A percentile compares a stretch with the other conserved stretches of the same genome.
These are phyloP conservation scores for Staurois parvus DNA, from an alignment of 2,797 vertebrate species.

Conservation along the genomic window DNA sequence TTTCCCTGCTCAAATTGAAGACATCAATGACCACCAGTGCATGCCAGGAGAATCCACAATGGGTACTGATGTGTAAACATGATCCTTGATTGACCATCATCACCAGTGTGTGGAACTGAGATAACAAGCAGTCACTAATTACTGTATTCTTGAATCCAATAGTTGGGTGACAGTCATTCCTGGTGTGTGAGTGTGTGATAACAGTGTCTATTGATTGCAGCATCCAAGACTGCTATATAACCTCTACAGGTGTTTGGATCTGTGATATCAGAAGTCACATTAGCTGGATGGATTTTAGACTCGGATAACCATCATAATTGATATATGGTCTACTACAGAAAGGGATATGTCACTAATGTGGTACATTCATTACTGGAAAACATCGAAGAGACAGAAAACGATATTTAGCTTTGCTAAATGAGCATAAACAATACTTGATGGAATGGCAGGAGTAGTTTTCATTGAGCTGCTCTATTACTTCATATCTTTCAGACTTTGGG, in stretches of 20 bases:
- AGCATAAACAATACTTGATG: too few relatives aligned
- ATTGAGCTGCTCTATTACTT: too few relatives aligned
- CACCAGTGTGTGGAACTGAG: neutral
- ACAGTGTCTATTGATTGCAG: conserved; percentile 23
- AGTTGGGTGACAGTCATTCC: conserved; percentile 19
- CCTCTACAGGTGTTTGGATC: conserved; percentile 29
- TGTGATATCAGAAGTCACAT: conserved; percentile 5
- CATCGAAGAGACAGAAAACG: neutral
- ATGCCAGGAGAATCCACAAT: neutral
- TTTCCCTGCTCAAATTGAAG: too few relatives aligned
- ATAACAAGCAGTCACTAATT: conserved; percentile 27
- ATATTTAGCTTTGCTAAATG: neutral
- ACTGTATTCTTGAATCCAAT: neutral
- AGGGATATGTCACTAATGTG: conserved; percentile 24
- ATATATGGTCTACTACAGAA: neutral
- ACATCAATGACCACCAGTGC: neutral
- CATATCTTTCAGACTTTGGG: too few relatives aligned
- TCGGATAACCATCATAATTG: neutral
- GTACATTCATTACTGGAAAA: neutral
- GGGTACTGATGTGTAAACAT: neutral
- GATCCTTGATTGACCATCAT: neutral
- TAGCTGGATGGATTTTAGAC: conserved; percentile 2
- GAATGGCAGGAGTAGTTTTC: too few relatives aligned
- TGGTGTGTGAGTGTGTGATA: conserved; percentile 14
- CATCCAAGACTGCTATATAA: neutral